Base-by-base conservation (phyloP, 1,140 invertebrate species). In the Alviniconcha marisindica region DNA sequence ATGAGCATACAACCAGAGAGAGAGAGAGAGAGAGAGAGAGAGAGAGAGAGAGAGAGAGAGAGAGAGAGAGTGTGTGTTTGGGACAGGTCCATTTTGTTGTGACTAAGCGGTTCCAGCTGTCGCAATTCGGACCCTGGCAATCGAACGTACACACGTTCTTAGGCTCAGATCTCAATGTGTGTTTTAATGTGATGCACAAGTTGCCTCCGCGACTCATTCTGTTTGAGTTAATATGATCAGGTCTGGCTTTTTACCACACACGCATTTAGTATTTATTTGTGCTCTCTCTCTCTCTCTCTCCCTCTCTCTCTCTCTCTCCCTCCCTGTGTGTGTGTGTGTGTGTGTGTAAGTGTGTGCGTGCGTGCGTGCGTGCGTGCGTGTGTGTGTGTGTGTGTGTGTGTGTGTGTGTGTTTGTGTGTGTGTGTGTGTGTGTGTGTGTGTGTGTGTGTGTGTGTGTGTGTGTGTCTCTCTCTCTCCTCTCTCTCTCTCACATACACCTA, bases 341-440 rank as follows among this genome's bases (percentile, higher is more conserved):
- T 42, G 73, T 42, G 73, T 42, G 73, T 42, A 38, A 18, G 73
- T 42, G 73, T 42, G 15, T 42, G 73, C 21, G 73, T 42, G 73
- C 21, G 73, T 42, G 73, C 21, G 73, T 15, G 73, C 10, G 73
- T 15, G 73, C 21, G 36, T 42, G 73, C 48, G 73, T 24, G 73
- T 51, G 79, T 69, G 79, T 1, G 12, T 66, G 79, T 71, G 33
- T 33, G 60, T 33, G 28, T 56, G 54, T 21, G 54, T 56, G 54
- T 56, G 54, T 56, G 54, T 60, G 54, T 60, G 54, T 60, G 54
- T 56, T 18, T 60, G 54, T 60, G 54, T 60, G 54, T 60, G 54
- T 60, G 54, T 60, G 54, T 60, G 54, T 60, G 54, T 60, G 54
- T 60, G 54, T 60, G 54, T 60, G 54, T 60, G 54, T 60, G 54